Base-by-base conservation (phyloP, 2,888 invertebrate genomes). In the Eupithecia vulgata region DNA sequence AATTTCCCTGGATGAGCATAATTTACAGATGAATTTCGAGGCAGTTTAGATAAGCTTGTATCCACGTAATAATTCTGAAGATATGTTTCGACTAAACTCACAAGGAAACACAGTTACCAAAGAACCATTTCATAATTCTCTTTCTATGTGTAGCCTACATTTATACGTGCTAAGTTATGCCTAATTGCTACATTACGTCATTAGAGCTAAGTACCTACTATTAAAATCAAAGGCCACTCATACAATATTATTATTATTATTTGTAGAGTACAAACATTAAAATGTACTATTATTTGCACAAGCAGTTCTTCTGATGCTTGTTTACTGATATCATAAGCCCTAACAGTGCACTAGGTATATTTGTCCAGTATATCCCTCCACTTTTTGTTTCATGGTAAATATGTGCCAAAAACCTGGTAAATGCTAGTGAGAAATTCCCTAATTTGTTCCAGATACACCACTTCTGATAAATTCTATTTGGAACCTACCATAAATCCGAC, bases 401-500 rank as follows among this genome's bases (percentile, higher is more conserved):
- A 25, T 13, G 8, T 6, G n/a, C 48, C 7, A 0, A n/a, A 45
- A n/a, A n/a, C 6, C 17, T 15, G 15, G 12, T 13, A 15, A 15
- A 21, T 21, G 21, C 0, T 21, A 48, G 10, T 52, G 5, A 25
- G 10, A 21, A 52, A 52, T n/a, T 65, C n/a, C 34, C 8, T 12
- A 7, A 61, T n/a, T 34, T 59, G 30, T 75, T 94, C 73, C 84
- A 98, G 97, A 81, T 98, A 98, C 83, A 96, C 96, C 79, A 98
- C 98, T n/a, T 96, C 97, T 68, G 98, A 99, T 83, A 97, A 97
- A 88, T 98, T 98, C 90, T 97, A 97, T 85, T 95, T 99, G 80
- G 98, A 98, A 90, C 97, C 98, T 17, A 96, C 96, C 78, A 95
- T 96, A 67, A 95, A 96, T 80, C 95, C 96, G 30, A 96, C 95